Percentiles rank a stretch among this genome's conserved stretches.
phyloP scores from a whole-genome alignment of 2,797 vertebrate genomes.

The Enteromius afrohamiltoni region DNA sequence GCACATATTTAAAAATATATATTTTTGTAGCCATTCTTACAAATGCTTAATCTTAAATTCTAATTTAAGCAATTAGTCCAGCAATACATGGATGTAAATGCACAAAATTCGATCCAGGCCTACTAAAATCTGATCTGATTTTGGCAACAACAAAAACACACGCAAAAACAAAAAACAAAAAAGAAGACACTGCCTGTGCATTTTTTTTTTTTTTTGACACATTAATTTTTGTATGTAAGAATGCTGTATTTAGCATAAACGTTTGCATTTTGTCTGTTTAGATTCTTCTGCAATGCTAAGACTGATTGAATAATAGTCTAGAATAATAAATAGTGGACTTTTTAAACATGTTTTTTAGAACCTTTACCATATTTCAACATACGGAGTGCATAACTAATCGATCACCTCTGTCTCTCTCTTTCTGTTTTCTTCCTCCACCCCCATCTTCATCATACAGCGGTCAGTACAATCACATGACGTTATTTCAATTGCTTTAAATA shows the following conservation, averaged over 20 bases:
- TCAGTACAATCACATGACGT: slow-evolving; percentile 77
- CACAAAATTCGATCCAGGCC: not conserved
- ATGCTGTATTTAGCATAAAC: slow-evolving; percentile 6
- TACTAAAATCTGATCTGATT: not conserved
- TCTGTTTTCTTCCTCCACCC: slow-evolving; percentile 60
- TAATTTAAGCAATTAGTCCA: not conserved
- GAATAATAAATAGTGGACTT: not conserved
- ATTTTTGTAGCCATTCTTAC: not conserved
- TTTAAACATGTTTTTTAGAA: not conserved
- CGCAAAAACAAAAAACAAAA: not conserved
- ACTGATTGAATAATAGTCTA: not conserved
- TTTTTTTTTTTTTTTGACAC: not conserved
- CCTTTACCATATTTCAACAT: slow-evolving; percentile 1
- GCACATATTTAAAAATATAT: not conserved
- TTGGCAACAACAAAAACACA: not conserved
- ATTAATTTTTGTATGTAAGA: not conserved
- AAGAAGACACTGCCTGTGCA: not conserved
- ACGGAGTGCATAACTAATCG: slow-evolving; percentile 27
- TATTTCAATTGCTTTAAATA: slow-evolving; percentile 50
- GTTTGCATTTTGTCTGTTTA: not conserved
- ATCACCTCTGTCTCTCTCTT: slow-evolving; percentile 54
- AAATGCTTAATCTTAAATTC: not conserved
- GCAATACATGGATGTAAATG: not conserved
- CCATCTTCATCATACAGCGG: slow-evolving; percentile 74
- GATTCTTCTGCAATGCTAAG: slow-evolving; percentile 9